Percentiles rank a stretch among this genome's conserved stretches.
Conservation (phyloP, 2,797 vertebrate species). For the Microtus obscurus region DNA sequence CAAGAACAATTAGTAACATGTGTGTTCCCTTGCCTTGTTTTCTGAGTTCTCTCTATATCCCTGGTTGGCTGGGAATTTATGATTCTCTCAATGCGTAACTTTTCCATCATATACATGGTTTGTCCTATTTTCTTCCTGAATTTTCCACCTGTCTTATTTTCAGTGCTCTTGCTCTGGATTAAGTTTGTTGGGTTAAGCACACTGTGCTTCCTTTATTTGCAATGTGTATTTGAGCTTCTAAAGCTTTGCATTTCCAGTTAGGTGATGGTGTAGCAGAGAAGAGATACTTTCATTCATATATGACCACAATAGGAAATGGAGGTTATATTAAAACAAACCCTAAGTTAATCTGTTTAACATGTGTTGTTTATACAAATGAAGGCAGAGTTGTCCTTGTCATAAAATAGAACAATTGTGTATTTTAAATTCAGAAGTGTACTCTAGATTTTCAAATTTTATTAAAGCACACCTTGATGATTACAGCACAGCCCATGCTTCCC, state of each 20-base stretch:
- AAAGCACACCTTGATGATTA: not conserved
- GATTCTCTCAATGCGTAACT: not conserved
- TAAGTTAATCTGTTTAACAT: not conserved
- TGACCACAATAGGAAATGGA: constrained; percentile 2
- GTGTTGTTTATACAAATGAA: not conserved
- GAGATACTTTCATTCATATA: constrained; percentile 44
- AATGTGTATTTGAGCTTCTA: constrained; percentile 59
- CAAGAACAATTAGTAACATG: constrained; percentile 43
- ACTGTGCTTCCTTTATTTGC: constrained; percentile 36
- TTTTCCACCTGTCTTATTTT: constrained; percentile 42
- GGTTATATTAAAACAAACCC: not conserved
- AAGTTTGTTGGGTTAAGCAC: not conserved
- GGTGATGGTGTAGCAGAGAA: constrained; percentile 32
- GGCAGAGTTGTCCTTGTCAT: constrained; percentile 23
- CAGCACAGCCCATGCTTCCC: not conserved
- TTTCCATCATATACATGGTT: not conserved
- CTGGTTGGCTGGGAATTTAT: not conserved
- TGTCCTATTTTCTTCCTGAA: constrained; percentile 1
- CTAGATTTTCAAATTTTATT: not conserved
- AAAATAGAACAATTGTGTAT: constrained; percentile 37
- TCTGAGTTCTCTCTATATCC: not conserved
- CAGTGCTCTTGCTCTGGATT: not conserved
- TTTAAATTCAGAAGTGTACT: constrained; percentile 7
- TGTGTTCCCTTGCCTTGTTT: not conserved
- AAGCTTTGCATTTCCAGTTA: constrained; percentile 73